These are phyloP conservation scores for Itoplectis maculator DNA, from an alignment of 2,888 invertebrate species.

Conservation along the genomic window DNA sequence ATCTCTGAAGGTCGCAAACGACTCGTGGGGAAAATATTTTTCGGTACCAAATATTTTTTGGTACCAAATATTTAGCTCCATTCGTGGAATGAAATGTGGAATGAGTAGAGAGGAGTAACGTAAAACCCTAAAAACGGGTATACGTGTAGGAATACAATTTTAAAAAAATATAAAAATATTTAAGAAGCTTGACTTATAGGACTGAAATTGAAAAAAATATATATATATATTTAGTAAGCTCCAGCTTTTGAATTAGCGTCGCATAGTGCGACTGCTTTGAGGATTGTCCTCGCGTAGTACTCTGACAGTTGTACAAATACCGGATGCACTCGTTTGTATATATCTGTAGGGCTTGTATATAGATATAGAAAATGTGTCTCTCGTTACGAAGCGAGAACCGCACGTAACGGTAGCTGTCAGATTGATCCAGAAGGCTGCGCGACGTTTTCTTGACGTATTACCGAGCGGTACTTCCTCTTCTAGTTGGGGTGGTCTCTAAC, in stretches of 20 bases:
- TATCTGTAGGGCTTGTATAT: constrained; percentile 23
- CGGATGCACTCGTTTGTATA: constrained; percentile 62
- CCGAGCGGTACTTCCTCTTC: constrained; percentile 26
- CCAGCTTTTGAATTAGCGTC: neutral
- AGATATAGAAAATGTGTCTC: constrained; percentile 33
- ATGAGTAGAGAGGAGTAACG: too few relatives aligned
- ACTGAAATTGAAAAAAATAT: too few relatives aligned
- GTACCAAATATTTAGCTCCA: too few relatives aligned
- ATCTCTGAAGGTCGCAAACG: too few relatives aligned
- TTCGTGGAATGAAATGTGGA: too few relatives aligned
- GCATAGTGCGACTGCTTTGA: constrained; percentile 15
- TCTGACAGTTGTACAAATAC: constrained; percentile 55
- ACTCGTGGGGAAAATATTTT: too few relatives aligned
- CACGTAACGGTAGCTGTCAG: constrained; percentile 51
- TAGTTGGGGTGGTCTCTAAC: neutral
- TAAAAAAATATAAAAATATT: too few relatives aligned
- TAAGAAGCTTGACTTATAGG: too few relatives aligned
- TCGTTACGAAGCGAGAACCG: constrained; percentile 24
- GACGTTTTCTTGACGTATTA: constrained; percentile 55
- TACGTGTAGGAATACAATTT: too few relatives aligned
- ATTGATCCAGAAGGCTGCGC: constrained; percentile 63
- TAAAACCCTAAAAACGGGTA: too few relatives aligned
- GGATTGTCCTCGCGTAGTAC: constrained; percentile 32
- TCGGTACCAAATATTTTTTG: too few relatives aligned
- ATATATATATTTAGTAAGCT: too few relatives aligned